Percentiles rank a stretch among this genome's conserved stretches.
Evolutionary conservation across 2,113 vertebrate genomes (phyloP).

Genomic region (Megaleporinus macrocephalus): DNA sequence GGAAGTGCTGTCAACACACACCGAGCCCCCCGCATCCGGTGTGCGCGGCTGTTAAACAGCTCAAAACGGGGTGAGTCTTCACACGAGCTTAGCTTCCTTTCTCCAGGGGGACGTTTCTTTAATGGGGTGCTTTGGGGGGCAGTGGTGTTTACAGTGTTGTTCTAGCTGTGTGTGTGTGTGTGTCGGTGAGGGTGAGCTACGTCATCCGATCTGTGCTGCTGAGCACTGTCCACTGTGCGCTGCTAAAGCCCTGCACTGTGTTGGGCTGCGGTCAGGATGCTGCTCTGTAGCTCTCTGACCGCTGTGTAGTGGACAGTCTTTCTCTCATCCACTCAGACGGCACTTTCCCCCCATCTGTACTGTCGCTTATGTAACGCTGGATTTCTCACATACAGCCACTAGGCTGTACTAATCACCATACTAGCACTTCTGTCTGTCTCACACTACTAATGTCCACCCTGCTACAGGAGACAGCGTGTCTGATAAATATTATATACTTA

Average conservation of each 20-base stretch:
- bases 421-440: not conserved
- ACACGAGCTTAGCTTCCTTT: no score
- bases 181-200: not conserved
- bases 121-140: no score
- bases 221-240: not conserved
- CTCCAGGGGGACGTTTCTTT: no score
- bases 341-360: conserved; percentile 38
- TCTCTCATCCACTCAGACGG: conserved; percentile 30
- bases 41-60: not conserved
- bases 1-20: not conserved
- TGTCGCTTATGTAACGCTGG: conserved; percentile 72
- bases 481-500: no score
- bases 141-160: conserved; percentile 21
- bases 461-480: not conserved
- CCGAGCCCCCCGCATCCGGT: no score
- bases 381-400: conserved; percentile 49
- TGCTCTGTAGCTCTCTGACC: not conserved
- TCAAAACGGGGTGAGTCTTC: conserved; percentile 6
- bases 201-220: not conserved
- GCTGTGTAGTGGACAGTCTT: not conserved
- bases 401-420: conserved; percentile 18
- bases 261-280: not conserved
- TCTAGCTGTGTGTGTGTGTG: not conserved
- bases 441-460: not conserved
- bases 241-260: not conserved